Base-by-base conservation (phyloP, 2,888 invertebrate genomes). In the Caenorhabditis macrosperma region DNA sequence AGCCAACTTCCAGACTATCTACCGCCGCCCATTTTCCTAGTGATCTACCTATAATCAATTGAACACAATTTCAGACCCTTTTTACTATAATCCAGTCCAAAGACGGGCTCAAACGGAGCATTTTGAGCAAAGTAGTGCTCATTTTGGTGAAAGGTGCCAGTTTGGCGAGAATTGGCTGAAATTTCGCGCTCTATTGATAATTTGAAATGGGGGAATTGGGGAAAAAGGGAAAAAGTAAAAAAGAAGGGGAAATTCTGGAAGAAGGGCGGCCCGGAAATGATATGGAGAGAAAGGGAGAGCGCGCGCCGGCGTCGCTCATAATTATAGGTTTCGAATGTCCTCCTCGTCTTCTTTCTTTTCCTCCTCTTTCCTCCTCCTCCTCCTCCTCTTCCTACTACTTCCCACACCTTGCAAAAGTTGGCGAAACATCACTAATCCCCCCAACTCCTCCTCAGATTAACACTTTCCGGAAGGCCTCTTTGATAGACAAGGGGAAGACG, bases 301-400 rank as follows among this genome's bases (percentile, higher is more conserved):
- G n/a, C 20, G 17, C 44, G 17, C 4, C 38, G 5, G 9, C 38
- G 38, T 2, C 12, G 17, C 9, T 30, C 57, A 38, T 57, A 57
- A 57, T 57, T 57, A 57, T 57, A 57, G 57, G 57, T 57, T 57
- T 57, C 57, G n/a, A 57, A 57, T 57, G 15, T 57, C 57, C 35
- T 20, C 57, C 12, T 17, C 35, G 9, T 17, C 55, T 20, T 55
- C 55, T 26, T 17, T n/a, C 30, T 30, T n/a, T 17, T 12, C n/a
- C 52, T 54, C 35, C 24, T 9, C 2, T 38, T 17, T 26, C 10
- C 50, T 10, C 26, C 24, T 7, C 5, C 38, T 38, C 33, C 26
- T 50, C 35, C 24, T 44, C 44, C 26, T 61, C 48, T 33, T 41
- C 30, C 12, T 54, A 35, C 10, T 4, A 38, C 5, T 38, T 38